These are phyloP conservation scores for Eilema depressum DNA, from an alignment of 2,888 invertebrate species.

Conservation along the genomic window DNA sequence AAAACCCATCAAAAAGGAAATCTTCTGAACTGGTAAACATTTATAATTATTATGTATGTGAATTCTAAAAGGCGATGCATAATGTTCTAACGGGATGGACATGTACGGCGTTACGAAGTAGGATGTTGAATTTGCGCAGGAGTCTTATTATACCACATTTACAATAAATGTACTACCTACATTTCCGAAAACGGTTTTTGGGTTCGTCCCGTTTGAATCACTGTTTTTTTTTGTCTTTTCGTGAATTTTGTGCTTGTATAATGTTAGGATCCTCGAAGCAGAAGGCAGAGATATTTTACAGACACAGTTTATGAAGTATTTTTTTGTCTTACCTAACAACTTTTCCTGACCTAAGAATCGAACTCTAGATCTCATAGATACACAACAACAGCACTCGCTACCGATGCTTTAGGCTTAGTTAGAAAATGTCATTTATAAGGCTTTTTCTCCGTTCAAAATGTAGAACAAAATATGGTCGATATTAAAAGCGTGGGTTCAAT, in stretches of 20 bases:
- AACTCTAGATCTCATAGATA: not conserved
- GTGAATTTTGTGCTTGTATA: not conserved
- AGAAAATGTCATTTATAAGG: conserved; percentile 15
- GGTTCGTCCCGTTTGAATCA: conserved; percentile 34
- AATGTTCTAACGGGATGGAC: conserved; percentile 61
- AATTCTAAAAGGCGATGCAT: conserved; percentile 36
- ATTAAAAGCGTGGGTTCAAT: conserved; percentile 3
- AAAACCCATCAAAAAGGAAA: conserved; percentile 17
- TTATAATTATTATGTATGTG: conserved; percentile 27
- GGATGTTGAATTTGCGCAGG: conserved; percentile 55
- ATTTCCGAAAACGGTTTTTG: conserved; percentile 41
- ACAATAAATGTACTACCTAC: conserved; percentile 26
- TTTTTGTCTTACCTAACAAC: not conserved
- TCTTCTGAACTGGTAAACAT: conserved; percentile 31
- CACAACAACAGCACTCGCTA: not conserved
- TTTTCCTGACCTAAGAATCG: not conserved
- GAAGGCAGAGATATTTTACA: not conserved
- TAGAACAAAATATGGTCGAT: not conserved
- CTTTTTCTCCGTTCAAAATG: not conserved
- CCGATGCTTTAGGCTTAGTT: not conserved
- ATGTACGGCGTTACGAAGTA: conserved; percentile 60
- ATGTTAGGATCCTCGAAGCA: not conserved
- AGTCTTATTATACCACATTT: conserved; percentile 62
- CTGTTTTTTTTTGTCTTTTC: not conserved
- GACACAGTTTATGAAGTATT: not conserved